A percentile compares a stretch with the other conserved stretches of the same genome.
These are phyloP conservation scores for Venustoraphidia nigricollis DNA, from an alignment of 2,888 invertebrate genomes.

Conservation along the genomic window DNA sequence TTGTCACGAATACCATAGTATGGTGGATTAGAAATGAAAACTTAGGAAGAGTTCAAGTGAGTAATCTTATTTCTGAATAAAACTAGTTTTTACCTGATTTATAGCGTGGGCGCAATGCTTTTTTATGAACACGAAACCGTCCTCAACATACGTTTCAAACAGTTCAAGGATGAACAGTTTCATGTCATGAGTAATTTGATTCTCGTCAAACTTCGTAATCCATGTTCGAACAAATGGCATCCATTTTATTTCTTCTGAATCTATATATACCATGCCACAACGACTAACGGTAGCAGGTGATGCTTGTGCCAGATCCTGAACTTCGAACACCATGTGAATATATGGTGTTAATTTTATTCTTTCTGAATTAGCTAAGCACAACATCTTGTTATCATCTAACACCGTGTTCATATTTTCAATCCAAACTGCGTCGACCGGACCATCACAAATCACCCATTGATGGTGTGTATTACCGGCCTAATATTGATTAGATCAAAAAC, in stretches of 20 bases:
- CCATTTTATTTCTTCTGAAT: constrained; percentile 70
- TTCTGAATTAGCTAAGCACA: constrained; percentile 82
- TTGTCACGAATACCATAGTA: no score
- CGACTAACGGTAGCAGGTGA: constrained; percentile 81
- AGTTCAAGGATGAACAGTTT: constrained; percentile 47
- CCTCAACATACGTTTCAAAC: constrained; percentile 47
- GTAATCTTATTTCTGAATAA: no score
- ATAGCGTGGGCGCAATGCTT: constrained; percentile 58
- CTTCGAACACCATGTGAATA: constrained; percentile 82
- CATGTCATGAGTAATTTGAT: constrained; percentile 36
- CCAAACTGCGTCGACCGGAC: constrained; percentile 87
- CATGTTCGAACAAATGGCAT: constrained; percentile 67
- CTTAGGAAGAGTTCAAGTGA: no score
- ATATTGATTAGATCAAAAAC: constrained; percentile 3
- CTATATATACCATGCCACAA: constrained; percentile 83
- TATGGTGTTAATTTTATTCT: constrained; percentile 77
- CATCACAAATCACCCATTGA: constrained; percentile 85
- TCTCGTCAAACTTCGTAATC: constrained; percentile 39
- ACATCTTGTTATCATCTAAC: constrained; percentile 85
- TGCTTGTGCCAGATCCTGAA: constrained; percentile 72
- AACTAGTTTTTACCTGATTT: constrained; percentile 40
- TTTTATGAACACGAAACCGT: constrained; percentile 48
- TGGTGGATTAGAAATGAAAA: no score
- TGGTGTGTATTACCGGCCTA: constrained; percentile 42
- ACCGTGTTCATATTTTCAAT: constrained; percentile 90